Base-by-base conservation (phyloP, 2,797 vertebrate genomes). In the Sciurus vulgaris region DNA sequence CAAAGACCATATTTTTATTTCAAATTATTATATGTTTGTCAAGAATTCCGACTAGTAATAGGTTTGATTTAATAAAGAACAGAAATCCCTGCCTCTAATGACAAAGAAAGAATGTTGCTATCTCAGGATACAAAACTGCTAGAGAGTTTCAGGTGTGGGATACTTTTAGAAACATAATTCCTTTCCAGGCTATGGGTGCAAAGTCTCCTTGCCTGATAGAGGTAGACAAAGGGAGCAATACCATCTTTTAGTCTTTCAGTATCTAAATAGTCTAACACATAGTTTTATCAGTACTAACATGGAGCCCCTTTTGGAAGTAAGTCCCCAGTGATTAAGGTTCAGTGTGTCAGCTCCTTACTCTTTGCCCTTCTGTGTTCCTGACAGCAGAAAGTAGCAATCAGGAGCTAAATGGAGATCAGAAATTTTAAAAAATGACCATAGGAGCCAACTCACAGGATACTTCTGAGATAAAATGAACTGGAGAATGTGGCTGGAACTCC, bases 301-400 rank as follows among this genome's bases (percentile, higher is more conserved):
- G 18, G 24, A 59, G 28, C 56, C 17, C 30, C 26, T 18, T 4
- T 2, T 9, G 17, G 7, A 35, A 33, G 18, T 22, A 22, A 2
- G 1, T 38, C 14, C 47, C 26, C 20, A 1, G 18, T 8, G 7
- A 77, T 1, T 0, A 9, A 7, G 67, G 2, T 35, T 79, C 7
- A 13, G 18, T 35, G 3, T 38, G 15, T 11, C 5, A 24, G 0
- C 8, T 18, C 54, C 5, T 28, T 28, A 35, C 3, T 9, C 5
- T 38, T 13, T 24, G 44, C 3, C 2, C 13, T 10, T 30, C 4
- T n/a, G 14, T 47, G 5, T n/a, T 54, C 51, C 33, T 38, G 74
- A 1, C 1, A 35, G 13, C 44, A 61, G 41, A 63, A 76, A 70
- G 33, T 2, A 83, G 59, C 9, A 20, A 5, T 54, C 49, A 67